These are phyloP conservation scores for Porites australiensis DNA, from an alignment of 64 coral and sea anemone genomes.

Conservation along the genomic window DNA sequence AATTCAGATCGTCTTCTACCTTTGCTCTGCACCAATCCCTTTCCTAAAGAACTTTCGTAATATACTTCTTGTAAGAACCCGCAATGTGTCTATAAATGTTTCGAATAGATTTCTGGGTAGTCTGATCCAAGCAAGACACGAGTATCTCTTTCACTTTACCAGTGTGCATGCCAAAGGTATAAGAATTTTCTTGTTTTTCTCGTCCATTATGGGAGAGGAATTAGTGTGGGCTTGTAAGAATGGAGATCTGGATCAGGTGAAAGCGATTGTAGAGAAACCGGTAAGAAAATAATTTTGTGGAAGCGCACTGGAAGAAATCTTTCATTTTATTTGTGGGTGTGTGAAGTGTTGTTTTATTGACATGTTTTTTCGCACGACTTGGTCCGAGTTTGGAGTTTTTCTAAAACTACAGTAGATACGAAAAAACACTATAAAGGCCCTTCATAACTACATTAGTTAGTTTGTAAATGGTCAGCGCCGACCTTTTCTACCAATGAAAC, in stretches of 20 bases:
- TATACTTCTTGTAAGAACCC: neutral
- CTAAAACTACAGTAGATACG: neutral
- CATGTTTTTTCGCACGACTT: neutral
- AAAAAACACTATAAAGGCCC: neutral
- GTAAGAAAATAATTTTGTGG: neutral
- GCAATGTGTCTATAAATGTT: neutral
- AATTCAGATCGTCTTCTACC: neutral
- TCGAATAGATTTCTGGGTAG: slow-evolving; percentile 19
- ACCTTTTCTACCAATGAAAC: neutral
- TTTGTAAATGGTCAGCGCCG: too few relatives aligned
- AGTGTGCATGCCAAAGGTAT: neutral
- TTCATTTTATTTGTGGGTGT: neutral
- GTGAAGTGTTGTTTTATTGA: neutral
- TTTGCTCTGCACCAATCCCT: neutral
- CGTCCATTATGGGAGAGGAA: slow-evolving; percentile 35
- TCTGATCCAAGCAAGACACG: neutral
- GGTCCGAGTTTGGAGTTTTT: neutral
- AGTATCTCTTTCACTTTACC: neutral
- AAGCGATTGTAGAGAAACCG: slow-evolving; percentile 37
- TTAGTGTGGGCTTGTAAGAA: slow-evolving; percentile 68
- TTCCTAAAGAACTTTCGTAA: neutral
- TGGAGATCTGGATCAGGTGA: slow-evolving; percentile 69
- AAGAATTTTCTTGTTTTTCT: slow-evolving; percentile 14
- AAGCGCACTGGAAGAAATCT: neutral
- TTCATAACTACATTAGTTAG: neutral